A percentile compares a stretch with the other conserved stretches of the same genome.
phyloP scores from a whole-genome alignment of 2,888 invertebrate genomes.

The Drosophila mimica region DNA sequence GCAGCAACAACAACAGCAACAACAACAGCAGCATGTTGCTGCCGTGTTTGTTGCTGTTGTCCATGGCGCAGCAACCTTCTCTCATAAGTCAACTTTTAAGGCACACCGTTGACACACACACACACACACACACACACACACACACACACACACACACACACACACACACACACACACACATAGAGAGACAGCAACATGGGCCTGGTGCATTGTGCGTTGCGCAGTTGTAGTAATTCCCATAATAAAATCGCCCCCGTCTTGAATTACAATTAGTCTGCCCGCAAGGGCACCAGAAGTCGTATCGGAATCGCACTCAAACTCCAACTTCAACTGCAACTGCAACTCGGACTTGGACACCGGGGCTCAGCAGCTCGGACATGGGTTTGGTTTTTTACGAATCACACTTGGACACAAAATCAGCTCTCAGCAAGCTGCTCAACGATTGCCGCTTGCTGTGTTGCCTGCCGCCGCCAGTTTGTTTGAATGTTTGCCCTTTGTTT shows the following conservation, averaged over 20 bases:
- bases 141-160: conserved; percentile 11
- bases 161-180: conserved; percentile 18
- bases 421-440: conserved; percentile 28
- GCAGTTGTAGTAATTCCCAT: conserved; percentile 83
- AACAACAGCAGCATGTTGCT: conserved; percentile 66
- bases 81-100: conserved; percentile 78
- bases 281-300: conserved; percentile 61
- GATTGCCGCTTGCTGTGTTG: conserved; percentile 29
- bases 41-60: conserved; percentile 41
- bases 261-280: conserved; percentile 83
- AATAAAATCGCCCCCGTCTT: conserved; percentile 84
- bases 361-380: conserved; percentile 6
- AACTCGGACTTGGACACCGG: conserved; percentile 17
- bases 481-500: conserved; percentile 22
- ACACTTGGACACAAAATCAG: conserved; percentile 21
- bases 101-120: conserved; percentile 48
- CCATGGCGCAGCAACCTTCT: conserved; percentile 45
- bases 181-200: conserved; percentile 19
- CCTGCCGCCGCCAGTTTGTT: conserved; percentile 21
- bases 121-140: conserved; percentile 25
- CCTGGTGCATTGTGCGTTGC: conserved; percentile 40
- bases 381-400: conserved; percentile 1
- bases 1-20: conserved; percentile 51
- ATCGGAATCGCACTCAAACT: conserved; percentile 33
- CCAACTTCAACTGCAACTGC: not conserved